Base-by-base conservation (phyloP, 2,113 vertebrate genomes). In the Alouatta palliata region DNA sequence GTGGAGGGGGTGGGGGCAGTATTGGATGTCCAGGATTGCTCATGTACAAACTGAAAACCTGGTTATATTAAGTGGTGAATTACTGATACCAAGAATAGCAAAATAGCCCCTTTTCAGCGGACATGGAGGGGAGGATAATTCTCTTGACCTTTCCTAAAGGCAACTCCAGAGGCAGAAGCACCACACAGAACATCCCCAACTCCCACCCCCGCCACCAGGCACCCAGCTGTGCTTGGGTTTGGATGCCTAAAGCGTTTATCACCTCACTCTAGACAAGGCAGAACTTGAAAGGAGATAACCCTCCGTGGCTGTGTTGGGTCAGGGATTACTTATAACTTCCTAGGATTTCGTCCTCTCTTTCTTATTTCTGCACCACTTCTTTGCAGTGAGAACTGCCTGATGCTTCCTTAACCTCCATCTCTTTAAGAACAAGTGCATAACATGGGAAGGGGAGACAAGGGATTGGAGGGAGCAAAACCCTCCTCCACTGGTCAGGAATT, bases 201-300 rank as follows among this genome's bases (percentile, higher is more conserved):
- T 0, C 5, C 8, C 12, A 64, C 61, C 61, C 5, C 52, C 4
- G 1, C 52, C 61, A 0, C 61, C 17, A 27, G 27, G 3, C 7
- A 32, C 43, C 20, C 8, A 1, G 5, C 43, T 21, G 32, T 6
- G 20, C 19, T 7, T 64, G 61, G n/a, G 3, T 81, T 68, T 88
- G 49, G 3, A 84, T 37, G 20, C 5, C 8, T 16, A 5, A 35
- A 54, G 9, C 1, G 1, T n/a, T 80, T 90, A 54, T 68, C 56
- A 56, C 40, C 37, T 87, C 12, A 17, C 19, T 76, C 6, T 43
- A 81, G 49, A 66, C 10, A 40, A 83, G 54, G 20, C 61, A 90
- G 56, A 30, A 14, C 6, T 1, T 0, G 3, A 21, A 52, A 87
- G 37, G 52, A 77, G 61, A n/a, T 21, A 25, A 52, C 6, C 9